Base-by-base conservation (phyloP, 2,888 invertebrate genomes). In the Drosophila buzzatii region DNA sequence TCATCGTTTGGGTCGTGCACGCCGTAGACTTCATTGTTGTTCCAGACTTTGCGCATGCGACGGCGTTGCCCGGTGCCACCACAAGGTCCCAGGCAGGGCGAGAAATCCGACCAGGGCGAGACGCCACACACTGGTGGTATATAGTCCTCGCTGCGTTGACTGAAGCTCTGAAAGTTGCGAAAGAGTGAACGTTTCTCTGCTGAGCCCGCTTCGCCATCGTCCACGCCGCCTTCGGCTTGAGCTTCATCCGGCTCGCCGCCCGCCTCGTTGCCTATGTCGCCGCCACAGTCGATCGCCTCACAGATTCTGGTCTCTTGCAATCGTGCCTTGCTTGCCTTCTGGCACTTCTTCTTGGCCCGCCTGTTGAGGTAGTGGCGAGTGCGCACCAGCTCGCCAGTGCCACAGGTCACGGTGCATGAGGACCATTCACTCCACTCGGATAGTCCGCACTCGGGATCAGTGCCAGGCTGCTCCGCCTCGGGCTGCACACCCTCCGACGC, bases 371-470 rank as follows among this genome's bases (percentile, higher is more conserved):
- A 97, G 81, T 95, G 94, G 0, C 97, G 94, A 12, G 95, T 95
- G 64, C 97, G 94, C 0, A 95, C 95, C 72, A 96, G 95, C n/a
- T 95, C 94, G 0, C 97, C 96, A 56, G 93, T 93, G 4, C 96
- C 96, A 89, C 96, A 96, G 0, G 95, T 95, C 41, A 95, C 95
- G 7, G 96, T 96, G 91, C 97, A 97, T 33, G 95, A 94, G 0
- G 96, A 96, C 97, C 97, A 97, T 41, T 94, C 94, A 2, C 95
- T 95, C 97, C 97, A 98, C 20, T 94, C 93, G 0, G 96, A 95
- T 61, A 97, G 93, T 0, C 95, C 96, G 89, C 97, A 97, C 72
- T 95, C 92, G 0, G 94, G 94, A 82, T 94, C 93, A n/a, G 93
- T 16, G 2, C 70, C 68, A 0, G 79, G 66, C 18, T 62, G 41